Evolutionary conservation across 2,888 invertebrate genomes (phyloP), one percentile per base, ranked within the genome.

Genomic region (Xanthorhoe designata): DNA sequence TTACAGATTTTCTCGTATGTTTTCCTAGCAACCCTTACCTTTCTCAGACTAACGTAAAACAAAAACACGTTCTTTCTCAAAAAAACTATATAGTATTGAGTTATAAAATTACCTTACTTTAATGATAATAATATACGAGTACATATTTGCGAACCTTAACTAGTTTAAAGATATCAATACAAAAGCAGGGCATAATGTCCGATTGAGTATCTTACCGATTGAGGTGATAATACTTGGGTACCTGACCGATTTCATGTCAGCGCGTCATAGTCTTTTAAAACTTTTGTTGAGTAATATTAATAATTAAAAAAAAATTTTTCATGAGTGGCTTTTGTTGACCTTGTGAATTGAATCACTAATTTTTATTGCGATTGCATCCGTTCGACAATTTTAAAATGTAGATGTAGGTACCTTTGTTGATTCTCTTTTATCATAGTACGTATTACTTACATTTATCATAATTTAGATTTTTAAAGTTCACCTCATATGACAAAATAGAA

Each of bases 161-260:
- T 70, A 68, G 65, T 64, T 66, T 62, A 61, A 69, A 71, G 13
- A 13, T 73, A 75, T 68, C 52, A 72, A 74, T 73, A 73, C 64
- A 63, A 59, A 69, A 64, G 68, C 56, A 69, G 61, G 65, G 69
- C 66, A 71, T 72, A 69, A 75, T 75, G 70, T 64, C 60, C 67
- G 69, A 75, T 72, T 70, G 60, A 69, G 57, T 70, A 55, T 64
- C 63, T 70, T 61, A 49, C 18, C 47, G 49, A 45, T 61, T 58
- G 54, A 19, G 19, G 42, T 62, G 52, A 62, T 64, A 67, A 50
- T 57, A 19, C 24, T n/a, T 52, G 10, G 8, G 58, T 47, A 58
- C 53, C 50, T 72, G 56, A 72, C 66, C 62, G 64, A 67, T 66
- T 65, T 68, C 62, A 57, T 42, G 51, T 24, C 51, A 32, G n/a